Conservation (phyloP, 2,797 vertebrate species). For the Carapus acus region DNA sequence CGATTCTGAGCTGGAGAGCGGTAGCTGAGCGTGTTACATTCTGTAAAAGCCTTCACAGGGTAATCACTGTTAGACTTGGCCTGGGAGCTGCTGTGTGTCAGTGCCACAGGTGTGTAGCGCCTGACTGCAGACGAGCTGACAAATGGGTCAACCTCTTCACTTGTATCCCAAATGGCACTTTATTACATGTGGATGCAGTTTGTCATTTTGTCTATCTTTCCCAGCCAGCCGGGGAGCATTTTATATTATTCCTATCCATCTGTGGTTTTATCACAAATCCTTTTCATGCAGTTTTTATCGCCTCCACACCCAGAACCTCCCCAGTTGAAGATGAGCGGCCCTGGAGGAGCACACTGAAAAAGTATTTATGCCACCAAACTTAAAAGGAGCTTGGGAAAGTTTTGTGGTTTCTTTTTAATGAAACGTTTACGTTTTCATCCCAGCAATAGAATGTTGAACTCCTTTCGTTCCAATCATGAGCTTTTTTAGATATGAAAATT, state of each 20-base stretch:
- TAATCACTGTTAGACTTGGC: slow-evolving; percentile 19
- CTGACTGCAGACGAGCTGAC: slow-evolving; percentile 1
- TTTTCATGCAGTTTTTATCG: no score
- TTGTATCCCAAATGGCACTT: slow-evolving; percentile 20
- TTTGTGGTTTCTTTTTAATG: slow-evolving; percentile 22
- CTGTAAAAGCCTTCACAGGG: slow-evolving; percentile 19
- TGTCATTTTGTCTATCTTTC: neutral
- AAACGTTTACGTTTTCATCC: slow-evolving; percentile 21
- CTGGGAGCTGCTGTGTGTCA: neutral
- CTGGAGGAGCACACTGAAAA: neutral
- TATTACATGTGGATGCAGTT: slow-evolving; percentile 14
- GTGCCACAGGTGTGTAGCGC: neutral
- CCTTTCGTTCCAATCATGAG: neutral
- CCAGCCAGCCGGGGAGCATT: neutral
- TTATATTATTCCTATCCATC: neutral
- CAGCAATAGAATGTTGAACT: slow-evolving; percentile 17
- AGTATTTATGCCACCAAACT: slow-evolving; percentile 5
- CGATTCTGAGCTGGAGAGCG: slow-evolving; percentile 43
- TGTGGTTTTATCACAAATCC: neutral
- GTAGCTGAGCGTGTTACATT: slow-evolving; percentile 43
- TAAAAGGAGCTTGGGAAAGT: slow-evolving; percentile 11
- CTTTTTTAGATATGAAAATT: slow-evolving; percentile 9
- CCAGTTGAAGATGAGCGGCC: no score
- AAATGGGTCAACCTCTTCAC: neutral
- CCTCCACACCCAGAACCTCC: neutral